Base-by-base conservation (phyloP, 1,140 invertebrate genomes). In the Drosophila fuyamai region DNA sequence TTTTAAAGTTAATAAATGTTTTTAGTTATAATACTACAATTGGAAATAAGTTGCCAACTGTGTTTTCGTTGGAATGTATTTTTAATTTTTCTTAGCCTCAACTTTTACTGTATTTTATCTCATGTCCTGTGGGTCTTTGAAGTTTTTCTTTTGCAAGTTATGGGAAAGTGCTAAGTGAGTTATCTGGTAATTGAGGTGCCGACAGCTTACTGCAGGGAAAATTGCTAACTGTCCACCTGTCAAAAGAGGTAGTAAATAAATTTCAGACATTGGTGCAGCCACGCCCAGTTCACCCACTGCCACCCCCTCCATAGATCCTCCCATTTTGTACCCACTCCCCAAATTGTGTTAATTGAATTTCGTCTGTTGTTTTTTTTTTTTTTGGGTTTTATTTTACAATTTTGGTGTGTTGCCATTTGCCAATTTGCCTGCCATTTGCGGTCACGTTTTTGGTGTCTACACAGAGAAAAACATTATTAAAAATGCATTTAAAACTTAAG, bases 341-440 rank as follows among this genome's bases (percentile, higher is more conserved):
- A 70, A 83, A 79, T 76, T 62, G 67, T 74, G 73, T 80, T 74
- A 85, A 78, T 85, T 84, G 73, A 84, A 84, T 81, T 72, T 72
- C 53, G 57, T 44, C 18, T 36, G 16, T 46, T 57, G 35, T 46
- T 32, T 46, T 40, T 12, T n/a, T n/a, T 61, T 61, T 18, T 18
- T 51, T n/a, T 59, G 36, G 4, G 18, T 18, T 27, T 46, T 46
- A 44, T 44, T 35, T 47, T 46, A 27, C 35, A 29, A 13, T 13
- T 59, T 60, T 41, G 6, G 36, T 48, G 29, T 66, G 18, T 40
- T 58, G 68, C 53, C 66, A 71, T 72, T 71, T 79, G 58, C 56
- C 66, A 77, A 76, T 85, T 82, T 70, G 50, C 57, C 72, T 73
- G 77, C 58, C 66, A 67, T 73, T 80, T 73, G 81, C 67, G 73